Evolutionary conservation across 2,888 invertebrate species (phyloP).

Genomic region (Cephus pulcher): DNA sequence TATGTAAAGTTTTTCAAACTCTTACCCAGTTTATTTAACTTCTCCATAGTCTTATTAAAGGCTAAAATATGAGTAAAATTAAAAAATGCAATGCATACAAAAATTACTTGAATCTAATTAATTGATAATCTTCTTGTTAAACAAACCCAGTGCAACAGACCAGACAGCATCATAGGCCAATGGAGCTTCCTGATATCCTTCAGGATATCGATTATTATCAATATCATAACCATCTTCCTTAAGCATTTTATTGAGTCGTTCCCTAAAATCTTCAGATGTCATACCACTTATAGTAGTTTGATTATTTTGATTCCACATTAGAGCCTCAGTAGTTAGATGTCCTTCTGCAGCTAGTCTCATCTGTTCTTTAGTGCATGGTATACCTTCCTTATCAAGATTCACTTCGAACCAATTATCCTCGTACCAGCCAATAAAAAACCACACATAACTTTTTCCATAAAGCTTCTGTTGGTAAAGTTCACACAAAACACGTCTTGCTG

Average conservation of each 20-base stretch:
- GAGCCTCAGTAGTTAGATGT: conserved; percentile 97
- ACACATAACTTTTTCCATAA: conserved; percentile 96
- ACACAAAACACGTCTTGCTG: conserved; percentile 95
- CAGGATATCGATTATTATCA: conserved; percentile 87
- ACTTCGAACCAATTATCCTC: conserved; percentile 99
- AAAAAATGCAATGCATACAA: conserved; percentile 19
- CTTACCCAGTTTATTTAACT: conserved; percentile 82
- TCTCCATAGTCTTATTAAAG: conserved; percentile 96
- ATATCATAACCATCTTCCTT: conserved; percentile 86
- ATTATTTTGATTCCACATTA: conserved; percentile 98
- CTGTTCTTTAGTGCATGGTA: conserved; percentile 92
- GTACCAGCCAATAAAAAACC: conserved; percentile 99
- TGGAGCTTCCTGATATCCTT: conserved; percentile 98
- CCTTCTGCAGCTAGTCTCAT: conserved; percentile 96
- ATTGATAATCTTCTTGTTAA: conserved; percentile 4
- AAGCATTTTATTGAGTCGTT: conserved; percentile 84
- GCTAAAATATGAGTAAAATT: conserved; percentile 70
- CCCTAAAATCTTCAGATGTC: conserved; percentile 92
- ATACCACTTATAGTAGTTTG: conserved; percentile 95
- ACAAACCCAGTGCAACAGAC: conserved; percentile 92
- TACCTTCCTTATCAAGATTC: conserved; percentile 85
- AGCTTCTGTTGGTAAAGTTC: conserved; percentile 94
- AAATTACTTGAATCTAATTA: conserved; percentile 4
- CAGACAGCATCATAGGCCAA: conserved; percentile 99
- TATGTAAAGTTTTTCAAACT: conserved; percentile 96